These are phyloP conservation scores for Dreissena polymorpha DNA, from an alignment of 1,140 invertebrate species.

Conservation along the genomic window DNA sequence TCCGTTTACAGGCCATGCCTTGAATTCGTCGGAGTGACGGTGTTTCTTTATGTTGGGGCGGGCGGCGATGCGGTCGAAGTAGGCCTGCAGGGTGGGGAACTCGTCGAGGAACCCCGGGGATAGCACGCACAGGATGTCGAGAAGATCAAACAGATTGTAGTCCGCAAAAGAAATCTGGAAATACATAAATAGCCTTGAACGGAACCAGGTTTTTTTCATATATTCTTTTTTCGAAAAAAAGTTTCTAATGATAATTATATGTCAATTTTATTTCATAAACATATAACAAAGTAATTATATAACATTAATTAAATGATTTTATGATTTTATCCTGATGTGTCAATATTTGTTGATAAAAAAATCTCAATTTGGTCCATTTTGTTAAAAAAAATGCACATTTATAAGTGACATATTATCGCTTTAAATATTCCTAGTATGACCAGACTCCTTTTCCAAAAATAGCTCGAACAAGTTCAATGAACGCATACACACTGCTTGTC, in stretches of 20 bases:
- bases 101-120: conserved; percentile 77
- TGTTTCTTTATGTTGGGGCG: conserved; percentile 67
- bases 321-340: no score
- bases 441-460: no score
- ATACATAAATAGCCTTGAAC: conserved; percentile 5
- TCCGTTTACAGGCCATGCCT: conserved; percentile 70
- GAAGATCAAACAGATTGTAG: conserved; percentile 81
- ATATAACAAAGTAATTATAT: background rate
- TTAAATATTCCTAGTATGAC: no score
- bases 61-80: conserved; percentile 66
- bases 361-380: no score
- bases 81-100: conserved; percentile 79
- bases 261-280: no score
- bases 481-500: background rate
- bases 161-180: conserved; percentile 81
- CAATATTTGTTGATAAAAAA: no score
- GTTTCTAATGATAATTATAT: no score
- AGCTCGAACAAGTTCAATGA: no score
- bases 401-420: no score
- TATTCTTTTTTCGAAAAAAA: background rate
- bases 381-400: no score
- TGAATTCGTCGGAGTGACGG: conserved; percentile 66
- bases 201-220: no score
- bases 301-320: background rate
- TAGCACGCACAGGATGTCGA: conserved; percentile 79